Evolutionary conservation across 2,888 invertebrate genomes (phyloP), one percentile per base, ranked within the genome.

Genomic region (Meandrusa payeni): DNA sequence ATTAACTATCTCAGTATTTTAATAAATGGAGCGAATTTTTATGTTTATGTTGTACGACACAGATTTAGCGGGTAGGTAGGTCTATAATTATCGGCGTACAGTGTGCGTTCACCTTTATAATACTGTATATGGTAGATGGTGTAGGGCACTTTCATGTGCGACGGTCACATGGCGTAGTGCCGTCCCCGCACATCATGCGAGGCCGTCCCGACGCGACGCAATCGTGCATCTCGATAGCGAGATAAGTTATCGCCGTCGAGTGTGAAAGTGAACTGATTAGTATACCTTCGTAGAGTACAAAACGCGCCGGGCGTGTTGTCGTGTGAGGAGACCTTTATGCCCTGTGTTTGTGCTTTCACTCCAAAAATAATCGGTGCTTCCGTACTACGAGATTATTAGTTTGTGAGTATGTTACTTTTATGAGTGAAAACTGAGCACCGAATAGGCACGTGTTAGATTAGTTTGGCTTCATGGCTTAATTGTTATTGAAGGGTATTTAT

Each of bases 341-440:
- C n/a, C n/a, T n/a, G n/a, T n/a, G n/a, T n/a, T n/a, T n/a, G n/a
- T n/a, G n/a, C n/a, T n/a, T n/a, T n/a, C n/a, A n/a, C n/a, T n/a
- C n/a, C n/a, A n/a, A n/a, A n/a, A n/a, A n/a, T n/a, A n/a, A n/a
- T n/a, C n/a, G 10, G 1, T 27, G 10, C 3, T 12, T 7, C 7
- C n/a, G n/a, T 4, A 20, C 5, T 12, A 5, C 2, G 7, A 22
- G 7, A 9, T 10, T 20, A 11, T 19, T 29, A 15, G 2, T 39
- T 28, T 31, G 39, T 39, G 23, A 39, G 39, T 39, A 39, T 22
- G n/a, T n/a, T n/a, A n/a, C n/a, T n/a, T n/a, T n/a, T n/a, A n/a
- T n/a, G n/a, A n/a, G n/a, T n/a, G n/a, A n/a, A n/a, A n/a, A n/a
- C n/a, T n/a, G n/a, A n/a, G n/a, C n/a, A n/a, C n/a, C n/a, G n/a